phyloP scores from a whole-genome alignment of 2,888 invertebrate genomes.

The Microctonus aethiopoides region DNA sequence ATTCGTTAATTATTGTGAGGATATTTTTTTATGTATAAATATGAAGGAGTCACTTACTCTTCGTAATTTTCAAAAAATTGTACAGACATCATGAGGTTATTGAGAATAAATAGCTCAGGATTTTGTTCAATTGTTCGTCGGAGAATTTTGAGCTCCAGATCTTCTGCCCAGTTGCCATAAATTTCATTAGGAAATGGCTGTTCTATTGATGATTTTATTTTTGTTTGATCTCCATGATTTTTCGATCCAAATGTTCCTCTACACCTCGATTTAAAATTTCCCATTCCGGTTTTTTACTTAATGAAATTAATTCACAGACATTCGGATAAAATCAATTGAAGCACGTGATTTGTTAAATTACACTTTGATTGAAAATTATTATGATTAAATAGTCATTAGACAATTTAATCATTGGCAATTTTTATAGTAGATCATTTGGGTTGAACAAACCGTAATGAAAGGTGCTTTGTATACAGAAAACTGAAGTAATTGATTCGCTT shows the following conservation, averaged over 20 bases:
- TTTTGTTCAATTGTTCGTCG: constrained; percentile 72
- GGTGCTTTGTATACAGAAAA: background rate
- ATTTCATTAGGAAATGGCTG: constrained; percentile 29
- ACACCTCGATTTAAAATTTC: constrained; percentile 42
- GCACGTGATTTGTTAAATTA: background rate
- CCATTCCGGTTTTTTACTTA: constrained; percentile 44
- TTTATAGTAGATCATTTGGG: background rate
- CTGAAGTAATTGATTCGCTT: constrained; percentile 3
- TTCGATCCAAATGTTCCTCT: constrained; percentile 25
- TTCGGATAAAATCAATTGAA: background rate
- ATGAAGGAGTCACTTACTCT: constrained; percentile 69
- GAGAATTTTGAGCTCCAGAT: constrained; percentile 71
- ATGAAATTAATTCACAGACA: background rate
- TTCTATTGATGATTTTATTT: constrained; percentile 10
- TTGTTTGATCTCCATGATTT: background rate
- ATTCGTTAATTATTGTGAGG: no score
- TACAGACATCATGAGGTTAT: constrained; percentile 79
- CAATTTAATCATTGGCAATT: background rate
- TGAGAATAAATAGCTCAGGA: constrained; percentile 78
- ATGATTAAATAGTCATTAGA: background rate
- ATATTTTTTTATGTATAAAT: background rate
- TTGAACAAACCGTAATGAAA: constrained; percentile 7
- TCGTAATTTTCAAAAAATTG: constrained; percentile 86
- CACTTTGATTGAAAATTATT: background rate
- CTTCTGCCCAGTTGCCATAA: constrained; percentile 58